A percentile compares a stretch with the other conserved stretches of the same genome.
phyloP scores from a whole-genome alignment of 2,113 vertebrate species.

The Globicephala melas region DNA sequence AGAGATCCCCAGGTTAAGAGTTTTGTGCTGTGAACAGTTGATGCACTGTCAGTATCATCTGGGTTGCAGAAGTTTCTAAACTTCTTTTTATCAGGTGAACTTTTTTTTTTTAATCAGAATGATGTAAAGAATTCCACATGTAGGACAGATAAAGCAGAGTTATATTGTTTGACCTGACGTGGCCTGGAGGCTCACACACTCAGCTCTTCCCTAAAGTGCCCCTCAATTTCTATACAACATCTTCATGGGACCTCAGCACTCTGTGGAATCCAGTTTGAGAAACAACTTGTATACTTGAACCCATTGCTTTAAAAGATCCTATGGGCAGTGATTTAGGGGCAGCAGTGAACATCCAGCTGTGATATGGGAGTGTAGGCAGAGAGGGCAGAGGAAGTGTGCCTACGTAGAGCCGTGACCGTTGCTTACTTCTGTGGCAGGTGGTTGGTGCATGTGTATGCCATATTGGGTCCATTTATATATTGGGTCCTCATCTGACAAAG shows the following conservation, averaged over 20 bases:
- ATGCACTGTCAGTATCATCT: not conserved
- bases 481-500: not conserved
- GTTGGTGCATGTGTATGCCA: no score
- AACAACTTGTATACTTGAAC: not conserved
- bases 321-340: not conserved
- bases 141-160: not conserved
- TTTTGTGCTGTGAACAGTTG: not conserved
- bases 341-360: not conserved
- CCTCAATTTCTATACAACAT: not conserved
- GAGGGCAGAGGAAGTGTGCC: not conserved
- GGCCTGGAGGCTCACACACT: not conserved
- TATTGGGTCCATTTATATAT: not conserved
- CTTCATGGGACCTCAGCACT: not conserved
- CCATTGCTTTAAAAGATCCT: not conserved
- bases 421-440: not conserved
- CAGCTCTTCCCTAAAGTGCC: not conserved
- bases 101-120: not conserved
- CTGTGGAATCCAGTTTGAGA: not conserved
- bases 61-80: not conserved
- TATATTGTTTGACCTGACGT: not conserved
- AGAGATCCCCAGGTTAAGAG: not conserved
- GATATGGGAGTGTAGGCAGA: not conserved
- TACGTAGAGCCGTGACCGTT: rapidly evolving
- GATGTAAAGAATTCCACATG: not conserved
- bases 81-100: not conserved